Conservation (phyloP, 2,797 vertebrate species). For the Eulemur coronatus region DNA sequence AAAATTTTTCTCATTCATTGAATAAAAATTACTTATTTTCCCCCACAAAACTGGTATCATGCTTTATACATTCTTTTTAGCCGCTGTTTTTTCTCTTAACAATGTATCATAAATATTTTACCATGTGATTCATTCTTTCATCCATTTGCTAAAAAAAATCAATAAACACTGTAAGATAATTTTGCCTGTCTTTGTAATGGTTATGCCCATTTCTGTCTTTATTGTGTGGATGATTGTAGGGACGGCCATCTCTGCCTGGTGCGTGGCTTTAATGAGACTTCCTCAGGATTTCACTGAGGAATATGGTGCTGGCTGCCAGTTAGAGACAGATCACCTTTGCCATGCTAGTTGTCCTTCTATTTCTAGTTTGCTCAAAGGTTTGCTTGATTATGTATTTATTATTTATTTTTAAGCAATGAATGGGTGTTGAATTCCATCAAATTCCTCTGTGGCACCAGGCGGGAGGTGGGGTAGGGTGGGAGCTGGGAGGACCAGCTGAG, state of each 20-base stretch:
- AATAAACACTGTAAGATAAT: not conserved
- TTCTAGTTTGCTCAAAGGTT: not conserved
- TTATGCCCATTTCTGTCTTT: not conserved
- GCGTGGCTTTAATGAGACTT: not conserved
- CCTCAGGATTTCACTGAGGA: not conserved
- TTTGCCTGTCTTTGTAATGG: not conserved
- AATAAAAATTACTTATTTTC: constrained; percentile 15
- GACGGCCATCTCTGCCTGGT: not conserved
- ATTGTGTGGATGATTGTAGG: not conserved
- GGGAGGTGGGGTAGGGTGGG: not conserved
- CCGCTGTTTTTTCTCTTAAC: not conserved
- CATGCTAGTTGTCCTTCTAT: not conserved
- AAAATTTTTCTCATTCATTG: not conserved
- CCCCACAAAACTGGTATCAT: not conserved
- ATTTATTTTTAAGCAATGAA: not conserved
- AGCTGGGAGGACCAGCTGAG: not conserved
- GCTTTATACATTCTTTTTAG: not conserved
- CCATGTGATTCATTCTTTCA: not conserved
- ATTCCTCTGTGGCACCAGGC: not conserved
- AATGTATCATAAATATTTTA: not conserved
- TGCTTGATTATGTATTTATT: not conserved
- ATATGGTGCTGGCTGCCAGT: not conserved
- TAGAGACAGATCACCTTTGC: not conserved
- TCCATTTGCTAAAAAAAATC: not conserved
- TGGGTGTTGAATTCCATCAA: not conserved